Evolutionary conservation across 1,140 invertebrate species (phyloP).

Genomic region (Meloidogyne chitwoodi): DNA sequence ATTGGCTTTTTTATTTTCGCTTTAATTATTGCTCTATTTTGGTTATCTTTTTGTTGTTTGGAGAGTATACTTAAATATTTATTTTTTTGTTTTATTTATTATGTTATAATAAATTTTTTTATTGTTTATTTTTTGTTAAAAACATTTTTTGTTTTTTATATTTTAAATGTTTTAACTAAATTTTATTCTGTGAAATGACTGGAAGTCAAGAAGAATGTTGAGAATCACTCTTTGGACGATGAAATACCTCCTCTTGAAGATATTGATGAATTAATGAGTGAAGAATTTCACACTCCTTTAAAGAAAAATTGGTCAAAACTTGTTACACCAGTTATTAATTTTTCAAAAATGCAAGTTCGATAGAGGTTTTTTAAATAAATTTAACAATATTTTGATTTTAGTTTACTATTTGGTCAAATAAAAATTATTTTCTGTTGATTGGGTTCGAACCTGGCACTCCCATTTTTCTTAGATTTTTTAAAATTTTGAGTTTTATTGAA

Average conservation of each 20-base stretch:
- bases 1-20: no score
- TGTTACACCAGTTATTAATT: constrained; percentile 88
- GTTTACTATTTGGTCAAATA: not conserved
- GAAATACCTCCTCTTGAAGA: constrained; percentile 54
- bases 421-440: no score
- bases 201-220: constrained; percentile 27
- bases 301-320: constrained; percentile 97
- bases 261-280: constrained; percentile 30
- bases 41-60: no score
- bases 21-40: constrained; percentile 38
- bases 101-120: constrained; percentile 22
- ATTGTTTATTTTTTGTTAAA: constrained; percentile 15
- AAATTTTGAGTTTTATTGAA: no score
- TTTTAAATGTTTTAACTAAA: constrained; percentile 17
- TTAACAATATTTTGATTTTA: not conserved
- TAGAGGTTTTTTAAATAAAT: constrained; percentile 10
- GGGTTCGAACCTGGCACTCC: not conserved
- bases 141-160: constrained; percentile 17
- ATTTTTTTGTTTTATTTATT: no score
- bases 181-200: not conserved
- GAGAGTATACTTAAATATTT: constrained; percentile 23
- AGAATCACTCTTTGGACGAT: constrained; percentile 26
- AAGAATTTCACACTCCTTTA: constrained; percentile 71
- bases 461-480: not conserved
- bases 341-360: constrained; percentile 84